phyloP scores from a whole-genome alignment of 2,113 vertebrate species.

The Hipposideros armiger region DNA sequence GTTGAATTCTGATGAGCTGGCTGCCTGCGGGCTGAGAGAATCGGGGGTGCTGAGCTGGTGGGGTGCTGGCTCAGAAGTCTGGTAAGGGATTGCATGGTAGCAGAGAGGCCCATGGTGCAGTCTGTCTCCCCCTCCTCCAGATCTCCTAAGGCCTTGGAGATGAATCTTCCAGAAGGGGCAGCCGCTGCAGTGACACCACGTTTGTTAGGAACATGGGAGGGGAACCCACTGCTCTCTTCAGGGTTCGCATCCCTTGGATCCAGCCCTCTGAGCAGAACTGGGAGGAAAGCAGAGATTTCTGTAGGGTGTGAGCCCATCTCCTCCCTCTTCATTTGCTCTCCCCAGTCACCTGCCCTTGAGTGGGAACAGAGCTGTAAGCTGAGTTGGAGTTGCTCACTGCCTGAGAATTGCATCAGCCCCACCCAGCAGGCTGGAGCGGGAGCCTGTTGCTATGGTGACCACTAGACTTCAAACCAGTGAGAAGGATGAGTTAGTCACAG shows the following conservation, averaged over 20 bases:
- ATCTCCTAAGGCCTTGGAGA: background rate
- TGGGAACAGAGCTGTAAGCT: conserved; percentile 51
- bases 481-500: conserved; percentile 54
- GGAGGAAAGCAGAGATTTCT: background rate
- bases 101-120: background rate
- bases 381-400: conserved; percentile 42
- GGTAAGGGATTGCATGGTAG: background rate
- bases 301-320: background rate
- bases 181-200: background rate
- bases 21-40: background rate
- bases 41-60: background rate
- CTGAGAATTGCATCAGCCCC: conserved; percentile 79
- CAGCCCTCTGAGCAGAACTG: background rate
- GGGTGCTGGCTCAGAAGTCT: background rate
- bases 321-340: conserved; percentile 24
- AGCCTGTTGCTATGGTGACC: conserved; percentile 84
- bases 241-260: background rate
- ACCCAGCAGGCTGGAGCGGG: conserved; percentile 74
- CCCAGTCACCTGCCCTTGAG: background rate
- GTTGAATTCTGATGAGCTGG: conserved; percentile 3
- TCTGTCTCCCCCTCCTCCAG: background rate
- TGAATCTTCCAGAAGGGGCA: background rate
- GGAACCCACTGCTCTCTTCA: background rate
- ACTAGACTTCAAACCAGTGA: conserved; percentile 66
- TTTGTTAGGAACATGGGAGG: background rate